Base-by-base conservation (phyloP, 2,888 invertebrate genomes). In the Sminthurides aquaticus region DNA sequence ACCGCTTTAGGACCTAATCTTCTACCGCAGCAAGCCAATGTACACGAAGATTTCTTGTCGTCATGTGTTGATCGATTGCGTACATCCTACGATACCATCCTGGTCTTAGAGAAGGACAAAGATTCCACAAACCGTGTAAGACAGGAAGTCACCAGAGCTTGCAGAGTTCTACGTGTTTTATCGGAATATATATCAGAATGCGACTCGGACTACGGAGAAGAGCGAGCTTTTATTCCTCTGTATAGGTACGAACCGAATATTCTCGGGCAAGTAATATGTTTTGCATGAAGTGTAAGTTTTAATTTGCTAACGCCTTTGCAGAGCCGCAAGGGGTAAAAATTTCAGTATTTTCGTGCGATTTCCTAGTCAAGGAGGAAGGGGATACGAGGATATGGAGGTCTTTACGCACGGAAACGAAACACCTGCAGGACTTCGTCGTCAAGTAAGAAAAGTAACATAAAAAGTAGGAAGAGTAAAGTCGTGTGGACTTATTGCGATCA, bases 141-240 rank as follows among this genome's bases (percentile, higher is more conserved):
- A 75, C 81, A 83, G 65, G 90, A 90, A 78, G 87, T 89, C 3
- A 85, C 87, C 67, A 86, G 90, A 79, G 92, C 96, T 88, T 91
- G 91, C 79, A 86, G 96, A 73, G 90, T 97, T 63, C 85, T 97
- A 79, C 90, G 91, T 80, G 94, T 96, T 76, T 84, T 97, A 76
- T 90, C 91, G 78, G 96, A 96, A 81, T 97, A 97, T 79, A 87
- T 97, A 69, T 89, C 89, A 76, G 95, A 96, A 81, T 96, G 95
- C 82, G 96, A 96, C 83, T 86, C 87, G 75, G 86, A 87, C 71
- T 92, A 88, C 80, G 85, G 87, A 58, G 90, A 90, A 49, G 96
- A 97, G 78, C 83, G 97, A 71, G 88, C 89, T 77, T 88, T 91
- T 76, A 81, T 96, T 76, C 95, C 96, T 26, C 85, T 96, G 67